phyloP scores from a whole-genome alignment of 2,113 vertebrate genomes.

The Pollimyrus isidori region DNA sequence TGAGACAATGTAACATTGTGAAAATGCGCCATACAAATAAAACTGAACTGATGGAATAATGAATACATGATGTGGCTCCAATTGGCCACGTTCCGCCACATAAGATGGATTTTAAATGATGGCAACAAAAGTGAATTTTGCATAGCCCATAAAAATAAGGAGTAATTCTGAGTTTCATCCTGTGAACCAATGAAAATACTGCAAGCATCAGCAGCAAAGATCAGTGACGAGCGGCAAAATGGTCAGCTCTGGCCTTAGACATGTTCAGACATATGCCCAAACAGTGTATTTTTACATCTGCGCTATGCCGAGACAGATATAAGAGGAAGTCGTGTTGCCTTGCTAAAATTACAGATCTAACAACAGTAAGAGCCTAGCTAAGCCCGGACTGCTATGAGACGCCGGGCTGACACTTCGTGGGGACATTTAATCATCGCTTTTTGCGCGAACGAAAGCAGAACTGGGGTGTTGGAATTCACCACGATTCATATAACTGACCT shows the following conservation, averaged over 20 bases:
- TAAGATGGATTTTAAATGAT: background rate
- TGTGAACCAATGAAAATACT: background rate
- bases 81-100: background rate
- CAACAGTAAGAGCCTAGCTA: conserved; percentile 44
- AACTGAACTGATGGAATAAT: background rate
- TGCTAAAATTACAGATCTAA: conserved; percentile 42
- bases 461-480: background rate
- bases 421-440: background rate
- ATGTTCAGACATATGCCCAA: conserved; percentile 41
- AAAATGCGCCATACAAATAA: too few relatives aligned
- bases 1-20: too few relatives aligned
- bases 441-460: background rate
- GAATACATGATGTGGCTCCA: background rate
- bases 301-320: conserved; percentile 45
- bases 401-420: background rate
- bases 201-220: background rate
- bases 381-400: conserved; percentile 21
- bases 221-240: background rate
- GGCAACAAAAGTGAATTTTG: background rate
- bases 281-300: conserved; percentile 50
- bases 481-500: background rate
- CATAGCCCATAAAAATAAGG: background rate
- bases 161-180: background rate
- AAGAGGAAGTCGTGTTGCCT: conserved; percentile 36
- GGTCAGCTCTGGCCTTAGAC: conserved; percentile 11